Percentiles rank a stretch among this genome's conserved stretches.
Evolutionary conservation across 2,888 invertebrate species (phyloP).

Genomic region (Drosophila atripex): DNA sequence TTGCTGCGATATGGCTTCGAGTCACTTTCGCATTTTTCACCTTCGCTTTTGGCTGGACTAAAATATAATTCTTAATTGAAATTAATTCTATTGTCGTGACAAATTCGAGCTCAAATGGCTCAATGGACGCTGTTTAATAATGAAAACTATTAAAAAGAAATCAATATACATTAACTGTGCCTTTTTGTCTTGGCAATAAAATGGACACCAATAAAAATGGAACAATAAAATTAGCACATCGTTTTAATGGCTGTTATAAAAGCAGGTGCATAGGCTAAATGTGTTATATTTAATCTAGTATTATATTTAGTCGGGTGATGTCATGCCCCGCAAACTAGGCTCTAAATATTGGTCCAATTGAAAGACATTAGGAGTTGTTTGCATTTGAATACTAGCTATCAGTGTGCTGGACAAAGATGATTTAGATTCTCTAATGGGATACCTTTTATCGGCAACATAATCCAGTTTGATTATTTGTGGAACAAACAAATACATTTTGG

Average conservation of each 20-base stretch:
- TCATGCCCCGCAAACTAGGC: constrained; percentile 35
- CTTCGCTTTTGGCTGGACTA: constrained; percentile 11
- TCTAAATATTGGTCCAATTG: constrained; percentile 19
- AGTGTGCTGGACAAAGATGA: constrained; percentile 2
- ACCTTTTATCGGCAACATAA: constrained; percentile 6
- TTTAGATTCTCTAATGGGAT: constrained; percentile 15
- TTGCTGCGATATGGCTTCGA: constrained; percentile 19
- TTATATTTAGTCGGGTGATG: constrained; percentile 13
- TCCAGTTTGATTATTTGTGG: constrained; percentile 10
- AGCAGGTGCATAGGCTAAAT: background rate
- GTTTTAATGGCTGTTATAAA: constrained; percentile 10
- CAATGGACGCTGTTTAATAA: constrained; percentile 20
- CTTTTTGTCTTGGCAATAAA: constrained; percentile 16
- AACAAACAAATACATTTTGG: constrained; percentile 19
- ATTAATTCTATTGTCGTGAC: constrained; percentile 39
- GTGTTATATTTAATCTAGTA: constrained; percentile 4
- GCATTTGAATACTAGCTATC: constrained; percentile 1
- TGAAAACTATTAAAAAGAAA: constrained; percentile 22
- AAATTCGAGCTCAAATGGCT: constrained; percentile 20
- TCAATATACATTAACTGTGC: constrained; percentile 25
- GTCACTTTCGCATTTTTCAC: constrained; percentile 34
- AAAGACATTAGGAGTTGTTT: background rate
- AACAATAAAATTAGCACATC: constrained; percentile 13
- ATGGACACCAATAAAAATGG: constrained; percentile 11
- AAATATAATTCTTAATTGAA: constrained; percentile 27